Percentiles rank a stretch among this genome's conserved stretches.
Evolutionary conservation across 2,888 invertebrate species (phyloP).

Genomic region (Drosophila dives): DNA sequence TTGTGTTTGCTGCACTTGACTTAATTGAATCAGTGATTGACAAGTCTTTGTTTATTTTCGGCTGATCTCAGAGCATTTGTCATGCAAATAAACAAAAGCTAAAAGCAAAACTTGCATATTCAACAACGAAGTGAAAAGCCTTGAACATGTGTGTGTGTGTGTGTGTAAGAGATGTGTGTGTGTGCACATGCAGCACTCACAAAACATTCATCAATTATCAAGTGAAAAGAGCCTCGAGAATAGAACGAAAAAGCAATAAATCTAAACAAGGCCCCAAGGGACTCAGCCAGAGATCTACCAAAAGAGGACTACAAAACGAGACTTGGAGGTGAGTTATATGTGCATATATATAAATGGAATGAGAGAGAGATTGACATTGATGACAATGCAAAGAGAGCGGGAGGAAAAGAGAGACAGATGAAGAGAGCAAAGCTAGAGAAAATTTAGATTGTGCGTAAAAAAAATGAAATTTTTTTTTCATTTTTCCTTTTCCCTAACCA

Average conservation of each 20-base stretch:
- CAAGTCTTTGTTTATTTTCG: slow-evolving; percentile 47
- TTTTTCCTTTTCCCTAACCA: slow-evolving; percentile 45
- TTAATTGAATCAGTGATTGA: slow-evolving; percentile 77
- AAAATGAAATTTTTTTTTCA: slow-evolving; percentile 19
- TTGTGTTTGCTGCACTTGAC: slow-evolving; percentile 62
- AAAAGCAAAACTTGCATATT: slow-evolving; percentile 17
- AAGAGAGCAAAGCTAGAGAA: slow-evolving; percentile 6
- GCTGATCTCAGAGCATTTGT: slow-evolving; percentile 39
- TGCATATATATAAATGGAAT: too few species aligned
- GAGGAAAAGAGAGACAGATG: not conserved
- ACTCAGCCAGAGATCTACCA: slow-evolving; percentile 34
- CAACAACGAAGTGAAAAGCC: slow-evolving; percentile 2
- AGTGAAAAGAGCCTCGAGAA: slow-evolving; percentile 56
- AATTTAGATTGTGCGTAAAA: slow-evolving; percentile 34
- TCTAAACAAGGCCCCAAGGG: slow-evolving; percentile 68
- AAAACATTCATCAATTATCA: slow-evolving; percentile 76
- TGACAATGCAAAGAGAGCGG: not conserved
- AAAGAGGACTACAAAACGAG: slow-evolving; percentile 20
- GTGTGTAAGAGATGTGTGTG: slow-evolving; percentile 2
- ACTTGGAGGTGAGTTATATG: slow-evolving; percentile 11
- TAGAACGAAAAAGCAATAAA: slow-evolving; percentile 63
- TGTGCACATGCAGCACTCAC: slow-evolving; percentile 44
- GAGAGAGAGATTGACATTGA: too few species aligned
- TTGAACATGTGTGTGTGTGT: slow-evolving; percentile 9
- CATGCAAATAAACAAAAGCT: slow-evolving; percentile 45